Evolutionary conservation across 2,797 vertebrate genomes (phyloP).

Genomic region (Pantherophis alleghaniensis): DNA sequence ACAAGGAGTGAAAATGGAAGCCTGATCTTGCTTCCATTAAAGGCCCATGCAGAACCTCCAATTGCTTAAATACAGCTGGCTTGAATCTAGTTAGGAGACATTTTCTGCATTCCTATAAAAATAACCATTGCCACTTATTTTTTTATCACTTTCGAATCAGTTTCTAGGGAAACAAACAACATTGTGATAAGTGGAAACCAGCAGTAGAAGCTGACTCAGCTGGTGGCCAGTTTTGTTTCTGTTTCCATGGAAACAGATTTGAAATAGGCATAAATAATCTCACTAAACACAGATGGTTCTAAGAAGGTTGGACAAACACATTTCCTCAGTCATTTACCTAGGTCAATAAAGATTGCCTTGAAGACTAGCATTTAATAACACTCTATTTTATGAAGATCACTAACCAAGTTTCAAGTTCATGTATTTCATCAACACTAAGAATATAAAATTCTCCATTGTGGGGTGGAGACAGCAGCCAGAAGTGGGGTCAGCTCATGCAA

Average conservation of each 20-base stretch:
- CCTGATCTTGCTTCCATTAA: slow-evolving; percentile 1
- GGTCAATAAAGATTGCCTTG: neutral
- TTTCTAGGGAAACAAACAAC: slow-evolving; percentile 68
- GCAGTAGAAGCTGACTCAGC: slow-evolving; percentile 68
- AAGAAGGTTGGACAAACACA: slow-evolving; percentile 50
- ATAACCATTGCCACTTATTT: slow-evolving; percentile 16
- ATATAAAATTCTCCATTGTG: neutral
- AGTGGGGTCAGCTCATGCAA: no score
- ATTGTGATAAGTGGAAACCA: slow-evolving; percentile 59
- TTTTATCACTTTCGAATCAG: slow-evolving; percentile 50
- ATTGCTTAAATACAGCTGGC: neutral
- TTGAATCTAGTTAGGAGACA: slow-evolving; percentile 22
- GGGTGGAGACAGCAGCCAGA: no score
- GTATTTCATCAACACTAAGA: neutral
- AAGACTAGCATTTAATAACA: neutral
- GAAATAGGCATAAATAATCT: slow-evolving; percentile 61
- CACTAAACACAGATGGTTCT: slow-evolving; percentile 49
- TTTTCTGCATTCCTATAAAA: neutral
- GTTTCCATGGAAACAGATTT: slow-evolving; percentile 67
- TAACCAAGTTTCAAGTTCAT: neutral
- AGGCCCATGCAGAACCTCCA: slow-evolving; percentile 21
- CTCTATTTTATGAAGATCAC: neutral
- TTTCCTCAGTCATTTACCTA: slow-evolving; percentile 41
- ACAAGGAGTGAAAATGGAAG: slow-evolving; percentile 33
- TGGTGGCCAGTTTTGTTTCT: slow-evolving; percentile 63